Conservation (phyloP, 2,113 vertebrate genomes). For the Varanus komodoensis region DNA sequence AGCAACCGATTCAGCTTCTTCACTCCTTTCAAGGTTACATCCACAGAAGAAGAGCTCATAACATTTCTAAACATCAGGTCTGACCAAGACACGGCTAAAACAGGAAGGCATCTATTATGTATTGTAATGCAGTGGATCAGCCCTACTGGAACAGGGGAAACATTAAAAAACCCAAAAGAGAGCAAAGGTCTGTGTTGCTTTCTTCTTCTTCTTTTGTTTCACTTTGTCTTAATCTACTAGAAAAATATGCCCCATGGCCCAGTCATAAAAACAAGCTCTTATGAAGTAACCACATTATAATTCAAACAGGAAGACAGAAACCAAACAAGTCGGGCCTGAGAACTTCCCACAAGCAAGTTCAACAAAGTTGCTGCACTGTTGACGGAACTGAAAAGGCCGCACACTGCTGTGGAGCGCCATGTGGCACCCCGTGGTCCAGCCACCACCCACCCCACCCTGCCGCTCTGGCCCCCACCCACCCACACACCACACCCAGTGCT, state of each 20-base stretch:
- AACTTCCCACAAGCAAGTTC: constrained; percentile 76
- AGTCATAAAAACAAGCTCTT: constrained; percentile 80
- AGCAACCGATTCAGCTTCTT: constrained; percentile 29
- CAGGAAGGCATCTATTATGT: constrained; percentile 83
- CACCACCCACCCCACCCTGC: no score
- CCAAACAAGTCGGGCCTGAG: constrained; percentile 77
- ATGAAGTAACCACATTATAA: constrained; percentile 80
- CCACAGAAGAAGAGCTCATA: constrained; percentile 58
- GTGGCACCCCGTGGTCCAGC: neutral
- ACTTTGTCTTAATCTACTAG: constrained; percentile 76
- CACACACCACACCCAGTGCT: neutral
- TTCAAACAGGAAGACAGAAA: constrained; percentile 83
- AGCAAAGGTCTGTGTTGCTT: constrained; percentile 70
- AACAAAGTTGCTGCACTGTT: constrained; percentile 41
- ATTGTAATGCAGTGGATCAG: constrained; percentile 75
- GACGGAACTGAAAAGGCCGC: constrained; percentile 30
- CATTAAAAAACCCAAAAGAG: constrained; percentile 78
- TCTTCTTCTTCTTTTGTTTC: neutral
- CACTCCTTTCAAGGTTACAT: constrained; percentile 60
- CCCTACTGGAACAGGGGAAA: constrained; percentile 78
- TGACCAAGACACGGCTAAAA: constrained; percentile 77
- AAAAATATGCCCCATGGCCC: constrained; percentile 80
- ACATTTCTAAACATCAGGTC: constrained; percentile 68
- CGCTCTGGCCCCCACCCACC: no score
- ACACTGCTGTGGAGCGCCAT: neutral